A percentile compares a stretch with the other conserved stretches of the same genome.
Conservation (phyloP, 2,888 invertebrate species). For the Ametastegia equiseti region DNA sequence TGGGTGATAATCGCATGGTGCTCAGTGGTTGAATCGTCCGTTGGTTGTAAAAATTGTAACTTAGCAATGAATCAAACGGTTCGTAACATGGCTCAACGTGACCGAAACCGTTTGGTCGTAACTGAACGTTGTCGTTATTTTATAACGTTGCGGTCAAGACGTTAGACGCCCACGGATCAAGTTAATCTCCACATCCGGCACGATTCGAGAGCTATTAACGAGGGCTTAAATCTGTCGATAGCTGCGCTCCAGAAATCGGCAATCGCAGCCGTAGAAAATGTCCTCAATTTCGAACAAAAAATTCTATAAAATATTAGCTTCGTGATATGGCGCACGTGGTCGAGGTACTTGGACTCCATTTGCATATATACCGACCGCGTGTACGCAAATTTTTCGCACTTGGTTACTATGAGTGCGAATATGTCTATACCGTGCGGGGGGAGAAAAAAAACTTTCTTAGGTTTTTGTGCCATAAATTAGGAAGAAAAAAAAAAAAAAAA, state of each 20-base stretch:
- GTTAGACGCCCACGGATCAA: neutral
- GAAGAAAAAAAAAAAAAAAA: neutral
- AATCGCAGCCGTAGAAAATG: neutral
- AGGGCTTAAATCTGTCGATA: neutral
- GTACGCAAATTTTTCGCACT: neutral
- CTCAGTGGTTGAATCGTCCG: too few relatives aligned
- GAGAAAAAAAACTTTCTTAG: neutral
- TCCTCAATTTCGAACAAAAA: neutral
- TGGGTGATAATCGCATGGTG: too few relatives aligned
- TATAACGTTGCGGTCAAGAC: neutral
- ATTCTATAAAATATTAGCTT: neutral
- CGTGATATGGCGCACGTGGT: neutral
- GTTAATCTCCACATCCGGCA: neutral
- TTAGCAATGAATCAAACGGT: too few relatives aligned
- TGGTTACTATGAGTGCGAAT: neutral
- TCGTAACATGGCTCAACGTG: neutral
- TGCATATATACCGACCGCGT: neutral
- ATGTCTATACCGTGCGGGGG: neutral
- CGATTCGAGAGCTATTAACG: conserved; percentile 16
- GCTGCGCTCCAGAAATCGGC: neutral
- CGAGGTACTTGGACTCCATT: too few relatives aligned
- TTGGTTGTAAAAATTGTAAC: too few relatives aligned
- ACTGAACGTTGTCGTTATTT: neutral
- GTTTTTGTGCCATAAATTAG: neutral
- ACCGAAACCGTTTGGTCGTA: too few relatives aligned